phyloP scores from a whole-genome alignment of 30 jellyfish, hydroid and myxozoan genomes.

The Turritopsis rubra region DNA sequence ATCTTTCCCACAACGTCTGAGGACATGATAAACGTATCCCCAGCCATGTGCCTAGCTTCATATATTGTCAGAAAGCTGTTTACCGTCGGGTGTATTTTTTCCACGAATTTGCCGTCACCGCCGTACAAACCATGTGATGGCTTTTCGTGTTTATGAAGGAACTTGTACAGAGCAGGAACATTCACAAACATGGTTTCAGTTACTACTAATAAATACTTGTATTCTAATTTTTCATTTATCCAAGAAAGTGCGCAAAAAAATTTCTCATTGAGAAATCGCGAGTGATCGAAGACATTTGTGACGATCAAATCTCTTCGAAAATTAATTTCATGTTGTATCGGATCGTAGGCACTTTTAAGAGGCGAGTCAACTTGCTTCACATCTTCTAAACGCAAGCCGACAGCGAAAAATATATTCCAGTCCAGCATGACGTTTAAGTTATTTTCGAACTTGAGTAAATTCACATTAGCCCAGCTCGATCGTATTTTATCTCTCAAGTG shows the following conservation, averaged over 20 bases:
- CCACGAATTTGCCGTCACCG: not conserved
- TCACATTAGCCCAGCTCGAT: not conserved
- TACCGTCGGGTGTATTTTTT: not conserved
- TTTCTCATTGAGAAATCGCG: not conserved
- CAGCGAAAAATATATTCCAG: not conserved
- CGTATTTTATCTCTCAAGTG: not conserved
- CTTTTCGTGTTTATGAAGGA: not conserved
- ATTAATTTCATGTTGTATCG: not conserved
- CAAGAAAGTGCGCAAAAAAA: not conserved
- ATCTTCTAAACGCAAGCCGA: not conserved
- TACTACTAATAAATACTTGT: not conserved
- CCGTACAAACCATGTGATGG: not conserved
- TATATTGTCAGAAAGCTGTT: not conserved
- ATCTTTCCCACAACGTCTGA: not conserved
- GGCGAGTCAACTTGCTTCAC: not conserved
- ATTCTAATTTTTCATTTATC: not conserved
- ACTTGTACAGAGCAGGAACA: not conserved
- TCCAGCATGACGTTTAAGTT: not conserved
- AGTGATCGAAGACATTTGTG: not conserved
- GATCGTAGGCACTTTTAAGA: not conserved
- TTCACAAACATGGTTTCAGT: not conserved
- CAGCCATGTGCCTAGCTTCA: not conserved
- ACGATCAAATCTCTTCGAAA: conserved; percentile 3
- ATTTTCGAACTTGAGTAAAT: not conserved
- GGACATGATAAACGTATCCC: not conserved